Conservation (phyloP, 2,888 invertebrate species). For the Clusia tigrina region DNA sequence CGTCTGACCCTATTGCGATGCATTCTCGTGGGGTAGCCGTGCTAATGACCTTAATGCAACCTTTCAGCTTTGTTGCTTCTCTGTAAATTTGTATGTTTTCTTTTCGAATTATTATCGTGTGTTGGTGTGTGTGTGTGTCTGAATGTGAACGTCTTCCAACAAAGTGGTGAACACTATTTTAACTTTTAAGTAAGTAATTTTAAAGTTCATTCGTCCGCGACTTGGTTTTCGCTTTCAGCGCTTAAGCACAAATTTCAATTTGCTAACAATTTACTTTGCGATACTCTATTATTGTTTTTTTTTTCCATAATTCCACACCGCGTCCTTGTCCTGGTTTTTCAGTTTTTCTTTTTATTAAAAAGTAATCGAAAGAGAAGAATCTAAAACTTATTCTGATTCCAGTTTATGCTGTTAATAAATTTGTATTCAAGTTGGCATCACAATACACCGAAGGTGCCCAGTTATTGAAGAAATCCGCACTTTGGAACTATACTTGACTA, state of each 20-base stretch:
- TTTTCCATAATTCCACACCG: neutral
- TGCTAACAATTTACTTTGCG: neutral
- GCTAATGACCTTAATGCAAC: slow-evolving; percentile 3
- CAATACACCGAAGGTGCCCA: no score
- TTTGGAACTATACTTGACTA: no score
- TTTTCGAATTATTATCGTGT: neutral
- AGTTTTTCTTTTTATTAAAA: no score
- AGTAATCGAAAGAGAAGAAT: no score
- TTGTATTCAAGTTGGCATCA: no score
- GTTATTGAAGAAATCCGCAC: no score
- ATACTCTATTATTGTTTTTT: neutral
- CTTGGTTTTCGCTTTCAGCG: neutral
- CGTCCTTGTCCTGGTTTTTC: neutral
- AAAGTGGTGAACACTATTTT: no score
- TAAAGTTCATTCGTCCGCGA: neutral
- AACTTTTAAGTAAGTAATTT: no score
- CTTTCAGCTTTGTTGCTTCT: neutral
- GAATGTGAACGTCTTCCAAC: neutral
- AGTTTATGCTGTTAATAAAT: no score
- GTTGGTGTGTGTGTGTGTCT: neutral
- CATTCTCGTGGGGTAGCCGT: no score
- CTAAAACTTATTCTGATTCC: no score
- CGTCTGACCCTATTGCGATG: no score
- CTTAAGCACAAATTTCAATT: neutral
- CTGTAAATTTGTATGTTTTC: neutral